A percentile compares a stretch with the other conserved stretches of the same genome.
Evolutionary conservation across 2,113 vertebrate species (phyloP).

Genomic region (Peromyscus polionotus): DNA sequence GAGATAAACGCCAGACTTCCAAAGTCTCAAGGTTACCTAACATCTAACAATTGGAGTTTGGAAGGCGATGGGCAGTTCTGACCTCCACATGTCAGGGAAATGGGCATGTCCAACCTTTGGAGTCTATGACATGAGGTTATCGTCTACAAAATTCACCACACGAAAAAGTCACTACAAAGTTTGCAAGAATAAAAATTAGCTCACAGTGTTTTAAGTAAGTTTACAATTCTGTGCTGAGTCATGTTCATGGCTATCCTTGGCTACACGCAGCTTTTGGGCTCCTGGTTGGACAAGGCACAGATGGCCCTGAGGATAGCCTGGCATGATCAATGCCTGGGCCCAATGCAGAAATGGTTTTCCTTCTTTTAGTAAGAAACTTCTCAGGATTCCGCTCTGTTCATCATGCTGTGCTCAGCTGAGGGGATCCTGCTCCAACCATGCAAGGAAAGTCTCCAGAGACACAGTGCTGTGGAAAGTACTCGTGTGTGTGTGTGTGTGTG

Average conservation of each 20-base stretch:
- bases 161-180: background rate
- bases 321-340: fast-evolving
- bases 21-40: background rate
- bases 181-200: background rate
- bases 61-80: background rate
- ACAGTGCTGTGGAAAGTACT: fast-evolving
- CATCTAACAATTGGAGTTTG: background rate
- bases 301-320: no score
- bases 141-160: background rate
- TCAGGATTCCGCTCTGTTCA: no score
- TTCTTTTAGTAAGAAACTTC: background rate
- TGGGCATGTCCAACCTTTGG: background rate
- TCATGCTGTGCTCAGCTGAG: background rate
- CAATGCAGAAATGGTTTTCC: background rate
- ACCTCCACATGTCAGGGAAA: background rate
- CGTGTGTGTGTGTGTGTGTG: background rate
- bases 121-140: background rate
- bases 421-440: no score
- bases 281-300: background rate
- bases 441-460: background rate
- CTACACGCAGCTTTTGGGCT: background rate
- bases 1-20: background rate
- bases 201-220: background rate
- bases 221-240: no score
- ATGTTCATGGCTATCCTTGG: background rate